phyloP scores from a whole-genome alignment of 2,113 vertebrate species.

The Bubalus kerabau region DNA sequence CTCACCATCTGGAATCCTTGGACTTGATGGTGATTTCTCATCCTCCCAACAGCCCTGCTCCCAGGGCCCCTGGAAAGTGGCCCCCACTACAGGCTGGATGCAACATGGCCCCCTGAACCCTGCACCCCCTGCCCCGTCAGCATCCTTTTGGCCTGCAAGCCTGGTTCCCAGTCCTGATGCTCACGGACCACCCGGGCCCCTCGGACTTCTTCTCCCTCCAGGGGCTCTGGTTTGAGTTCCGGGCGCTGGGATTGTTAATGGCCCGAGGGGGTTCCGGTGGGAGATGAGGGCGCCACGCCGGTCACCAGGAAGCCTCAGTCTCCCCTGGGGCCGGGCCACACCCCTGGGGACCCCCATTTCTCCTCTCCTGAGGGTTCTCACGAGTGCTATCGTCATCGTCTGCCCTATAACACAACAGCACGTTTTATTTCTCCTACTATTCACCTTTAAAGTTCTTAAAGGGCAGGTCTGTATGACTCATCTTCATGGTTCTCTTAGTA shows the following conservation, averaged over 20 bases:
- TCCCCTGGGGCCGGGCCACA: fast-evolving
- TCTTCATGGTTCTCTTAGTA: background rate
- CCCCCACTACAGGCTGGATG: background rate
- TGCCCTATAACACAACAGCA: too few relatives aligned
- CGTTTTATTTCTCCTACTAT: background rate
- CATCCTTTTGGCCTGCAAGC: background rate
- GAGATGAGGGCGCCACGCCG: background rate
- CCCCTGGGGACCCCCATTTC: too few relatives aligned
- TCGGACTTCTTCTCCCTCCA: background rate
- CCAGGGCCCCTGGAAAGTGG: background rate
- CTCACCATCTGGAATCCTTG: background rate
- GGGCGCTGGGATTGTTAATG: fast-evolving
- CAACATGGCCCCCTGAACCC: background rate
- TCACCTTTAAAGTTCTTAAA: background rate
- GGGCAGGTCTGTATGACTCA: background rate
- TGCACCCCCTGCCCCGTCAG: too few relatives aligned
- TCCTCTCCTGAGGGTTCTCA: fast-evolving
- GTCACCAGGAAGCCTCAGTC: background rate
- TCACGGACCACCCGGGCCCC: fast-evolving
- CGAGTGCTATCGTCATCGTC: fast-evolving
- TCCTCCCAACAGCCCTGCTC: background rate
- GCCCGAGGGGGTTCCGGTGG: background rate
- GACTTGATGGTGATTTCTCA: background rate
- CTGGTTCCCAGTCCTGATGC: background rate
- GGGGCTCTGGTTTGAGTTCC: background rate